Percentiles rank a stretch among this genome's conserved stretches.
Conservation (phyloP, 2,797 vertebrate genomes). For the Anguilla anguilla region DNA sequence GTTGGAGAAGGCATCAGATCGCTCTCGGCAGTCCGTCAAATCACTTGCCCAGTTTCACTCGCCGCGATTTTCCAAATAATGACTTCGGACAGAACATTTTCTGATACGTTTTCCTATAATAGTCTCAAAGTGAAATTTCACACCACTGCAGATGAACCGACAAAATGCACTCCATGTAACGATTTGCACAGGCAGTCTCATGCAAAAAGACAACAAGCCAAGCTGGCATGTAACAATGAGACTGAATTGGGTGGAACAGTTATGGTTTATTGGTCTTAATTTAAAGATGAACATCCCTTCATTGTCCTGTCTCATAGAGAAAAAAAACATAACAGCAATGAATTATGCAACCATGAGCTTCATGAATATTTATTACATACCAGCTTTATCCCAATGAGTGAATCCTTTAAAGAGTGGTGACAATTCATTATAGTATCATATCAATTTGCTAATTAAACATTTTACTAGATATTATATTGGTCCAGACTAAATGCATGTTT, state of each 20-base stretch:
- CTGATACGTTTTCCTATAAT: neutral
- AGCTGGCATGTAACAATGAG: neutral
- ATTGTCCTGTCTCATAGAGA: constrained; percentile 38
- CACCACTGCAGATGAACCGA: constrained; percentile 29
- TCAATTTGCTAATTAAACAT: neutral
- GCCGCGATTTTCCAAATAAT: neutral
- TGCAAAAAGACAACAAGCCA: neutral
- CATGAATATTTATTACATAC: constrained; percentile 61
- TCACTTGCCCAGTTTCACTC: neutral
- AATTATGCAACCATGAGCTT: constrained; percentile 62
- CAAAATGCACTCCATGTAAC: neutral
- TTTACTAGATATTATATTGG: neutral
- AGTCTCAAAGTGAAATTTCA: constrained; percentile 34
- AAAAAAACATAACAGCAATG: constrained; percentile 57
- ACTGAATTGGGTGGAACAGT: neutral
- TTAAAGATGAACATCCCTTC: constrained; percentile 49
- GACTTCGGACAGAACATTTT: neutral
- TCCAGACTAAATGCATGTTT: neutral
- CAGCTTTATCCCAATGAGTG: constrained; percentile 34
- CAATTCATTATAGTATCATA: neutral
- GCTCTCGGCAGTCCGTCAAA: neutral
- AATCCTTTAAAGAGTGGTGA: neutral
- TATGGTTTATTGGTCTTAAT: constrained; percentile 39
- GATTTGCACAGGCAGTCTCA: constrained; percentile 15
- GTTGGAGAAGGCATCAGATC: neutral